Evolutionary conservation across 1,140 invertebrate species (phyloP).

Genomic region (Metaphire vulgaris): DNA sequence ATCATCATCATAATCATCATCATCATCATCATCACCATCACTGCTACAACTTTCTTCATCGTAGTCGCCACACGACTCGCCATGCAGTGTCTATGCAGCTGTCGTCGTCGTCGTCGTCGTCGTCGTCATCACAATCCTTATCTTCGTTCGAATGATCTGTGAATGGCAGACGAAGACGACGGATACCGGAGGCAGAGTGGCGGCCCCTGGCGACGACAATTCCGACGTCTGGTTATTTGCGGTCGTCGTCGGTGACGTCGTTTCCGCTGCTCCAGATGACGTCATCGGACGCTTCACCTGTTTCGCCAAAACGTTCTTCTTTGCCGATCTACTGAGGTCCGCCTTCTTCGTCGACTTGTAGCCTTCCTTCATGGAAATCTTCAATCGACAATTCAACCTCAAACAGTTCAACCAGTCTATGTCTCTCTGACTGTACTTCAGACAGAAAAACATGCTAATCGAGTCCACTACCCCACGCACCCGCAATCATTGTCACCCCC

Average conservation of each 20-base stretch:
- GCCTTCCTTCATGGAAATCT: slow-evolving; percentile 57
- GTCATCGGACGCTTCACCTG: background rate
- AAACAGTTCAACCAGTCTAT: background rate
- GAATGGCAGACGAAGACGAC: too few species aligned
- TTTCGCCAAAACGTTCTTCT: slow-evolving; percentile 1
- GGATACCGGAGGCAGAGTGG: background rate
- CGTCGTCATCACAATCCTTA: too few species aligned
- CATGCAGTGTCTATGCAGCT: too few species aligned
- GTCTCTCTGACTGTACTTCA: background rate
- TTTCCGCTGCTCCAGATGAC: slow-evolving; percentile 25
- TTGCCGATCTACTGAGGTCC: slow-evolving; percentile 57
- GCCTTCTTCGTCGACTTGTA: slow-evolving; percentile 55
- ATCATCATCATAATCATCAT: too few species aligned
- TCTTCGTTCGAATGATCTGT: too few species aligned
- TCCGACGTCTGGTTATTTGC: slow-evolving; percentile 10
- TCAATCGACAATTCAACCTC: background rate
- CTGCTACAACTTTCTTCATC: too few species aligned
- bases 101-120: too few species aligned
- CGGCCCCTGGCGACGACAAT: background rate
- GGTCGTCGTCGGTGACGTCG: slow-evolving; percentile 5
- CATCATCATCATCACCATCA: too few species aligned
- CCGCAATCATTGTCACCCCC: too few species aligned
- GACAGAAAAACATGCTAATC: background rate
- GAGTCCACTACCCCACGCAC: too few species aligned
- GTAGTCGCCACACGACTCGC: too few species aligned